Conservation (phyloP, 2,113 vertebrate genomes). For the Eclectus roratus region DNA sequence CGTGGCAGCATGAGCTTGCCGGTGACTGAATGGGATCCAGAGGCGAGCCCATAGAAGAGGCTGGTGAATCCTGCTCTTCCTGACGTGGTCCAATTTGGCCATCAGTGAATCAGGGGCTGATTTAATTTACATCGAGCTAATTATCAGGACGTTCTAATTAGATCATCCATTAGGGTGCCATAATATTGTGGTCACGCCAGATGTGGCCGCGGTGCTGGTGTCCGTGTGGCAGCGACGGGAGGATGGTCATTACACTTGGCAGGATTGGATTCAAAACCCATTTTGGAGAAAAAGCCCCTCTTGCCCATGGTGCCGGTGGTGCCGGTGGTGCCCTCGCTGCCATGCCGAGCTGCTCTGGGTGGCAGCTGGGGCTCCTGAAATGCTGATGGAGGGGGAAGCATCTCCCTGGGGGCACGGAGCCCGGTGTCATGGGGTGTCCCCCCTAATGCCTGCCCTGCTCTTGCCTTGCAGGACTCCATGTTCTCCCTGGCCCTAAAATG, state of each 20-base stretch:
- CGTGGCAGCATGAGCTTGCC: accelerated
- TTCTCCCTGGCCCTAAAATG: constrained; percentile 86
- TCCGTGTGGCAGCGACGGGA: neutral
- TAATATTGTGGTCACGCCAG: neutral
- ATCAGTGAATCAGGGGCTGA: neutral
- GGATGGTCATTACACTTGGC: neutral
- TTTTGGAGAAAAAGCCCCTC: neutral
- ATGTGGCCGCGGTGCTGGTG: neutral
- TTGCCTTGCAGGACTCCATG: constrained; percentile 78
- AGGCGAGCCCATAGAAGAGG: neutral
- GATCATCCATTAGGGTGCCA: neutral
- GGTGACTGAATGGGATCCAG: accelerated
- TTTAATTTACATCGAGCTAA: constrained; percentile 8
- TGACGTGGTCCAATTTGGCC: neutral
- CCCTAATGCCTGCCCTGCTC: neutral
- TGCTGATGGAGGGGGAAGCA: accelerated
- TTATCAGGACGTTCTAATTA: constrained; percentile 54
- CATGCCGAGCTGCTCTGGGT: accelerated
- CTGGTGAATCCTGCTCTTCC: neutral
- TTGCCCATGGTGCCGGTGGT: neutral
- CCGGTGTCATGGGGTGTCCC: neutral
- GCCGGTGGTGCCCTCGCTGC: neutral
- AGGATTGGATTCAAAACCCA: accelerated
- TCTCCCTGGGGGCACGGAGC: neutral
- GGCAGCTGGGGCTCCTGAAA: neutral